Evolutionary conservation across 2,888 invertebrate species (phyloP).

Genomic region (Andrena bucephala): DNA sequence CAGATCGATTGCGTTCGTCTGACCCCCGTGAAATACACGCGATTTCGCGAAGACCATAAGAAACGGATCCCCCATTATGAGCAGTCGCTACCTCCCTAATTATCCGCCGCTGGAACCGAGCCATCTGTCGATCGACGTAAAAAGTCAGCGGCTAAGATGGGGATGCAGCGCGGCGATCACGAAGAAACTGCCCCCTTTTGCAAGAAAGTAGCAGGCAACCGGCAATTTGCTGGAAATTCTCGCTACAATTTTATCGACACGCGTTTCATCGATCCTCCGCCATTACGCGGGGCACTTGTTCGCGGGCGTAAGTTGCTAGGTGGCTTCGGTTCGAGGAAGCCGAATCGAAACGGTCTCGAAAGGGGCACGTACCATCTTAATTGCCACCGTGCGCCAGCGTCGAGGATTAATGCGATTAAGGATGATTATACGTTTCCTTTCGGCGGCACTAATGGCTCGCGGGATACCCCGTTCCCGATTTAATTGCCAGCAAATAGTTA

Average conservation of each 20-base stretch:
- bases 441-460: constrained; percentile 14
- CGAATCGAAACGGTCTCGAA: constrained; percentile 9
- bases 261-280: constrained; percentile 42
- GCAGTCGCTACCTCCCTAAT: constrained; percentile 59
- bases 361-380: constrained; percentile 75
- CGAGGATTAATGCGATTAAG: constrained; percentile 63
- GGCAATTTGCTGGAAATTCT: constrained; percentile 55
- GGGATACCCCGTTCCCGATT: constrained; percentile 2
- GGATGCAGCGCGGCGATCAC: constrained; percentile 37
- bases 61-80: constrained; percentile 41
- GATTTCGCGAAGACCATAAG: constrained; percentile 37
- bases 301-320: constrained; percentile 20
- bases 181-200: constrained; percentile 25
- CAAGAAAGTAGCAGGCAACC: constrained; percentile 55
- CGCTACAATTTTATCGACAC: constrained; percentile 45
- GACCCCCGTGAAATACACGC: background rate
- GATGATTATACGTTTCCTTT: constrained; percentile 63
- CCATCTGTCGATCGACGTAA: constrained; percentile 45
- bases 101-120: constrained; percentile 35
- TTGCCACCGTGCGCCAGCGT: constrained; percentile 66
- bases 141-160: constrained; percentile 51
- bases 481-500: constrained; percentile 19
- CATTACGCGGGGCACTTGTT: constrained; percentile 6
- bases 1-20: constrained; percentile 34
- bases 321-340: constrained; percentile 25